Evolutionary conservation across 1,140 invertebrate species (phyloP).

Genomic region (Panagrolaimus sp.): DNA sequence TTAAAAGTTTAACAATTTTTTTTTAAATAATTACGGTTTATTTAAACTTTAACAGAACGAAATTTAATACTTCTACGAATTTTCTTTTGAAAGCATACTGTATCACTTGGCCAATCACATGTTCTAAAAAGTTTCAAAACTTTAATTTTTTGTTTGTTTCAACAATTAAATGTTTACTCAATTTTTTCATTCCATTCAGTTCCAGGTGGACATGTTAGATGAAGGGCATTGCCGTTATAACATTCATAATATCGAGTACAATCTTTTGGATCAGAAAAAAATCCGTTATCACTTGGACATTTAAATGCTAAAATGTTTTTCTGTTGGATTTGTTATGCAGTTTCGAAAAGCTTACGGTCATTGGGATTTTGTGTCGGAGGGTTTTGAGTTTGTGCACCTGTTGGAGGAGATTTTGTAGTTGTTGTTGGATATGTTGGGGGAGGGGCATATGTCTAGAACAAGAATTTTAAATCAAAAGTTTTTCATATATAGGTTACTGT

Average conservation of each 20-base stretch:
- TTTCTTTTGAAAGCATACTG: slow-evolving; percentile 1
- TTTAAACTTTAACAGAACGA: no score
- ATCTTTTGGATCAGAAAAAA: not conserved
- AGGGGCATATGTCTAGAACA: no score
- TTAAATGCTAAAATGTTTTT: not conserved
- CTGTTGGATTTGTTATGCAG: not conserved
- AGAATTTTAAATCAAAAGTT: no score
- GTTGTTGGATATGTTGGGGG: no score
- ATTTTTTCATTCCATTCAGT: slow-evolving; percentile 4
- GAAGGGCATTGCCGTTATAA: not conserved
- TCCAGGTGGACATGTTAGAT: not conserved
- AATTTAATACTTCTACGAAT: no score
- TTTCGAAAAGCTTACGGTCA: not conserved
- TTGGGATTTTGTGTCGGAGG: not conserved
- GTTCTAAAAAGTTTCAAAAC: not conserved
- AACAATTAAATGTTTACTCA: no score
- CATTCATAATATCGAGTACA: slow-evolving; percentile 5
- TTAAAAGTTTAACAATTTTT: no score
- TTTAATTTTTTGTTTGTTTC: no score
- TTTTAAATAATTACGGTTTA: no score
- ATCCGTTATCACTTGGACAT: not conserved
- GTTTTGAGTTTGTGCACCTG: not conserved
- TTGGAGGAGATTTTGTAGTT: no score
- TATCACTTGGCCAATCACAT: slow-evolving; percentile 7
- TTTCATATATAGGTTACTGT: no score